These are phyloP conservation scores for Chloropsis cyanopogon DNA, from an alignment of 2,113 vertebrate species.

Conservation along the genomic window DNA sequence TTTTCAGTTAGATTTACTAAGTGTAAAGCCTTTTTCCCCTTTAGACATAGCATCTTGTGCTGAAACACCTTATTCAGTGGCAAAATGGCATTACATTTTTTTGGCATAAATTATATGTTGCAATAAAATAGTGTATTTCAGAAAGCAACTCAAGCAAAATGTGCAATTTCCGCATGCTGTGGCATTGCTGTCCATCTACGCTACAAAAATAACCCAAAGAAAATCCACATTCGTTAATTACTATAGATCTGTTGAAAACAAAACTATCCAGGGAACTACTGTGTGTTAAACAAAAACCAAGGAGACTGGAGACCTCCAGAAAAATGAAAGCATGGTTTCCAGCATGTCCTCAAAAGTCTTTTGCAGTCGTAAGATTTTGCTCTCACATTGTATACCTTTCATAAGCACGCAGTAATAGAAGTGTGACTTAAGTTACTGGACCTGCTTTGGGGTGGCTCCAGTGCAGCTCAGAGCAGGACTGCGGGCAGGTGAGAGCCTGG, in stretches of 20 bases:
- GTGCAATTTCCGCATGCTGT: constrained; percentile 73
- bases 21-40: not conserved
- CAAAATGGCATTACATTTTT: constrained; percentile 59
- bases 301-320: not conserved
- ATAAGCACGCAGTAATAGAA: not conserved
- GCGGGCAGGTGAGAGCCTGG: not conserved
- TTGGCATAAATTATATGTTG: constrained; percentile 72
- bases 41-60: constrained; percentile 60
- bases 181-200: constrained; percentile 31
- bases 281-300: not conserved
- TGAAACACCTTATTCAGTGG: constrained; percentile 55
- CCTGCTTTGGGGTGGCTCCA: not conserved
- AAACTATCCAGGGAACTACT: not conserved
- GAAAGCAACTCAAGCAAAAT: constrained; percentile 70
- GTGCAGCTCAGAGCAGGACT: not conserved
- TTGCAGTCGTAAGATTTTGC: not conserved
- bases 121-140: constrained; percentile 70
- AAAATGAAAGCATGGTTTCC: not conserved
- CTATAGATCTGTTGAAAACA: constrained; percentile 18
- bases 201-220: constrained; percentile 58
- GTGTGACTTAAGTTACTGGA: not conserved
- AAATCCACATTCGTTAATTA: constrained; percentile 5
- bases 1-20: constrained; percentile 31
- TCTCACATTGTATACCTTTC: not conserved
- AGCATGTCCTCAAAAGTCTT: not conserved